These are phyloP conservation scores for Leptatherina wallacei DNA, from an alignment of 2,797 vertebrate species.

Conservation along the genomic window DNA sequence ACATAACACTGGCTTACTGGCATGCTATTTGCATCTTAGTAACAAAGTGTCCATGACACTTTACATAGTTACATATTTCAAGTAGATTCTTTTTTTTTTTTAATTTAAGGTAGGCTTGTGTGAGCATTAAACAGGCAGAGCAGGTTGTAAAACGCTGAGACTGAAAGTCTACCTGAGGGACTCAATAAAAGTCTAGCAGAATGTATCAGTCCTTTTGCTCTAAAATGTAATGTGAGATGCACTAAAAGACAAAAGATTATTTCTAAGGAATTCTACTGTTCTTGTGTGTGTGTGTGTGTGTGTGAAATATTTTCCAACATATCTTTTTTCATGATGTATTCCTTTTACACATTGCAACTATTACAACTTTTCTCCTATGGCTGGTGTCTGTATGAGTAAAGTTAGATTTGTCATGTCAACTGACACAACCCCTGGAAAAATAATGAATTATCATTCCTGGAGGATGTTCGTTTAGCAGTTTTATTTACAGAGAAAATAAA, in stretches of 20 bases:
- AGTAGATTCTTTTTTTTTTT: background rate
- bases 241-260: conserved; percentile 32
- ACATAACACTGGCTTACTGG: conserved; percentile 47
- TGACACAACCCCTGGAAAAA: background rate
- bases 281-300: background rate
- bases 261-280: conserved; percentile 39
- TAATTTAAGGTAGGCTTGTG: conserved; percentile 6
- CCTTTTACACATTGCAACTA: conserved; percentile 30
- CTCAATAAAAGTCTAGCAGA: conserved; percentile 44
- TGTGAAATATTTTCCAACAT: conserved; percentile 17
- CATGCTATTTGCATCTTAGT: background rate
- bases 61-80: background rate
- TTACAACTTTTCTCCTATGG: conserved; percentile 29
- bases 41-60: background rate
- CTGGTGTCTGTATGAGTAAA: conserved; percentile 29
- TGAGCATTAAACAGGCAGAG: conserved; percentile 31
- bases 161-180: conserved; percentile 34
- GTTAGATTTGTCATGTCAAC: conserved; percentile 29
- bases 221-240: conserved; percentile 19
- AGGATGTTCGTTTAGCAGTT: too few relatives aligned
- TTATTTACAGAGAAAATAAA: too few relatives aligned
- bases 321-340: conserved; percentile 30
- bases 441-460: too few relatives aligned
- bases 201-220: conserved; percentile 25
- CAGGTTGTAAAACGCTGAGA: conserved; percentile 2